These are phyloP conservation scores for Tholera decimalis DNA, from an alignment of 2,888 invertebrate species.

Conservation along the genomic window DNA sequence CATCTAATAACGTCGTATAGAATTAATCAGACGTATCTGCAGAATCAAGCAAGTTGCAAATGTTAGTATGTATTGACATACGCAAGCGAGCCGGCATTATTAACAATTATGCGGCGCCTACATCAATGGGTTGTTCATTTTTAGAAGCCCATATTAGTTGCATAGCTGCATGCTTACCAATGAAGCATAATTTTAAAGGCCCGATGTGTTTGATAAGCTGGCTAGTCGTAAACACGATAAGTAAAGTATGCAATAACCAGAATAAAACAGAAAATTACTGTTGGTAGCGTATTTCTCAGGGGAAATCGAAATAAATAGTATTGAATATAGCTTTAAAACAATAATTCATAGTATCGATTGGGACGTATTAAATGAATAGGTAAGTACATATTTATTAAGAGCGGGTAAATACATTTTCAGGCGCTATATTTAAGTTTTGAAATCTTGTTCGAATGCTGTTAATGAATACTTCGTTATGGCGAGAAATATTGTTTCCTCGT, in stretches of 20 bases:
- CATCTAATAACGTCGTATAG: slow-evolving; percentile 69
- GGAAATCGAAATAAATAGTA: slow-evolving; percentile 61
- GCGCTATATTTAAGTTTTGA: slow-evolving; percentile 39
- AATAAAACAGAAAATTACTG: slow-evolving; percentile 62
- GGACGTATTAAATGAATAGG: slow-evolving; percentile 42
- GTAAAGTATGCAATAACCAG: slow-evolving; percentile 48
- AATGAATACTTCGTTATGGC: slow-evolving; percentile 32
- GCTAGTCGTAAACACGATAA: slow-evolving; percentile 58
- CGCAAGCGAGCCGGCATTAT: slow-evolving; percentile 69
- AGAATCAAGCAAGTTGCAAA: slow-evolving; percentile 59
- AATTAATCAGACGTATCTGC: slow-evolving; percentile 73
- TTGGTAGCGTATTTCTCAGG: slow-evolving; percentile 66
- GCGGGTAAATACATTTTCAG: slow-evolving; percentile 44
- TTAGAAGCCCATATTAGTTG: slow-evolving; percentile 62
- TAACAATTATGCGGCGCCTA: slow-evolving; percentile 83
- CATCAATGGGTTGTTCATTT: slow-evolving; percentile 71
- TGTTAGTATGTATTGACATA: slow-evolving; percentile 74
- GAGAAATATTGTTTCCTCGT: slow-evolving; percentile 50
- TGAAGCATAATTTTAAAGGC: slow-evolving; percentile 58
- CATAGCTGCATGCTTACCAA: slow-evolving; percentile 47
- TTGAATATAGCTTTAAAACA: slow-evolving; percentile 62
- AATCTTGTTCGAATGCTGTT: slow-evolving; percentile 34
- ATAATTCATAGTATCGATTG: slow-evolving; percentile 57
- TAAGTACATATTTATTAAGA: slow-evolving; percentile 50
- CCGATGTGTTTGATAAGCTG: slow-evolving; percentile 59